Conservation (phyloP, 2,888 invertebrate genomes). For the Strigamia crassipes region DNA sequence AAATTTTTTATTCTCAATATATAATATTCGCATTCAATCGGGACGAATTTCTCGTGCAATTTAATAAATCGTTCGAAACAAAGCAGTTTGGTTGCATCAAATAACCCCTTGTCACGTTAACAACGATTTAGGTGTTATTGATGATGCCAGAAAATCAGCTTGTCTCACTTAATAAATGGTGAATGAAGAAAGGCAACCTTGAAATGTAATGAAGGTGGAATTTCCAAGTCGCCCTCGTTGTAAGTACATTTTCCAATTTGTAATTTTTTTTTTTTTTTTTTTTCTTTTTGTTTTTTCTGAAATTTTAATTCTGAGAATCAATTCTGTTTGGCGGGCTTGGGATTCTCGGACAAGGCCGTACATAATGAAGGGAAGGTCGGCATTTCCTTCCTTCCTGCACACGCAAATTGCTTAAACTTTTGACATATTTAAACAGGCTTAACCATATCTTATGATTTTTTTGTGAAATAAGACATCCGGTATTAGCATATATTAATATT, state of each 20-base stretch:
- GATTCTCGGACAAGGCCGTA: conserved; percentile 15
- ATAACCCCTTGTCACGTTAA: conserved; percentile 21
- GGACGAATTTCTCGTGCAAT: background rate
- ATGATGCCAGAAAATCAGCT: conserved; percentile 10
- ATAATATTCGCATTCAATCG: background rate
- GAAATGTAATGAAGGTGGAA: conserved; percentile 25
- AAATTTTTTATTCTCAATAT: too few relatives aligned
- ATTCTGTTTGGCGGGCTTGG: conserved; percentile 15
- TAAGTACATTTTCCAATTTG: background rate
- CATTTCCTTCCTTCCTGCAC: conserved; percentile 20
- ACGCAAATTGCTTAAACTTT: conserved; percentile 35
- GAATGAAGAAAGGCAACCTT: conserved; percentile 5
- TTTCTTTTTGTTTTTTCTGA: background rate
- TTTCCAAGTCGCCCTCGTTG: conserved; percentile 21
- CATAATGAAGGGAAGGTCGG: conserved; percentile 34
- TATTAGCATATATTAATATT: background rate
- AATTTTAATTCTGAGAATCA: conserved; percentile 17
- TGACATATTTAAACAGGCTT: conserved; percentile 19
- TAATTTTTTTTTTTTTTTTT: background rate
- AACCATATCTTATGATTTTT: background rate
- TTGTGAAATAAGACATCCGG: background rate
- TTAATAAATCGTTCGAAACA: background rate
- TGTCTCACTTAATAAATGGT: conserved; percentile 28
- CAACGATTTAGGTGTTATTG: conserved; percentile 9
- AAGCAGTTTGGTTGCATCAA: conserved; percentile 19